phyloP scores from a whole-genome alignment of 2,888 invertebrate species.

The Macrostomum cliftonense region DNA sequence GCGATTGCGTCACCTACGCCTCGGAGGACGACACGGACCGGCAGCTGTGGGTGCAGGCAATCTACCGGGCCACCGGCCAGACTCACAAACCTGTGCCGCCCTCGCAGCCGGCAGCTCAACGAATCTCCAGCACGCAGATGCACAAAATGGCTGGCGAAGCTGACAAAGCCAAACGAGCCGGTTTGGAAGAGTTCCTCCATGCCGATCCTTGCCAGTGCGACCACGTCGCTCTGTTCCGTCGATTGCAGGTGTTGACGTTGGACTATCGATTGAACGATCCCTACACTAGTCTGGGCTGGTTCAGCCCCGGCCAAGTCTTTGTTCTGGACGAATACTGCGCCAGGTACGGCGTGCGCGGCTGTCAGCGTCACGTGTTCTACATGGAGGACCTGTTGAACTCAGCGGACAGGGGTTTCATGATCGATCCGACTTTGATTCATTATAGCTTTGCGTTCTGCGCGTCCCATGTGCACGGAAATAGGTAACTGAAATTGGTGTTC shows the following conservation, averaged over 20 bases:
- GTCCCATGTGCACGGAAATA: slow-evolving; percentile 94
- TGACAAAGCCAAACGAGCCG: slow-evolving; percentile 79
- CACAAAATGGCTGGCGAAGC: slow-evolving; percentile 47
- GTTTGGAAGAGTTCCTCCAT: slow-evolving; percentile 96
- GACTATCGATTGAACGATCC: slow-evolving; percentile 89
- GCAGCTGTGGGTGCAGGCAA: slow-evolving; percentile 94
- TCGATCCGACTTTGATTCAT: slow-evolving; percentile 93
- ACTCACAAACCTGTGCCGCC: slow-evolving; percentile 95
- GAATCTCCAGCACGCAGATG: slow-evolving; percentile 2
- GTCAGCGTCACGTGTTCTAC: slow-evolving; percentile 86
- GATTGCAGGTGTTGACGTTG: slow-evolving; percentile 71
- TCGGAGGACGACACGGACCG: slow-evolving; percentile 60
- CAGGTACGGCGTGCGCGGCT: slow-evolving; percentile 83
- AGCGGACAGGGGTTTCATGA: slow-evolving; percentile 77
- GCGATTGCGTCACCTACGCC: slow-evolving; percentile 73
- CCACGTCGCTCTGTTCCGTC: slow-evolving; percentile 74
- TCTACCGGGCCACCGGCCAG: slow-evolving; percentile 97
- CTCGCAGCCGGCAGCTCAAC: slow-evolving; percentile 42
- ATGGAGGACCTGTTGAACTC: slow-evolving; percentile 78
- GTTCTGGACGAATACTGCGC: slow-evolving; percentile 80
- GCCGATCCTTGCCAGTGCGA: slow-evolving; percentile 96
- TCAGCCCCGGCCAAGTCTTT: slow-evolving; percentile 95
- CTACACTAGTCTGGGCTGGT: slow-evolving; percentile 98
- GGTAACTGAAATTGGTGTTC: slow-evolving; percentile 44
- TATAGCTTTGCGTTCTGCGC: slow-evolving; percentile 99